phyloP scores from a whole-genome alignment of 2,113 vertebrate species.

The Geothlypis trichas region DNA sequence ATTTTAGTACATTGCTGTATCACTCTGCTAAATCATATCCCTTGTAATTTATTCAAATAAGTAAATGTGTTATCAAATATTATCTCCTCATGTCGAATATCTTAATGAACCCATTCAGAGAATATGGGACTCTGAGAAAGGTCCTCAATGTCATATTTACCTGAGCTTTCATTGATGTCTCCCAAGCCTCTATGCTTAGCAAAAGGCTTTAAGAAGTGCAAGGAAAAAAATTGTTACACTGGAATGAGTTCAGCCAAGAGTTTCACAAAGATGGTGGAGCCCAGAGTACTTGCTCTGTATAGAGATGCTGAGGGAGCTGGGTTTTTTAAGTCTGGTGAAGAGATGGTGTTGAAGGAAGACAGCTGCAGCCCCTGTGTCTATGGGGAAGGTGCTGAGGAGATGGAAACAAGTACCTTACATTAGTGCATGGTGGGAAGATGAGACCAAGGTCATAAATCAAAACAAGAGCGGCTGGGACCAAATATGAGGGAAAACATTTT shows the following conservation, averaged over 20 bases:
- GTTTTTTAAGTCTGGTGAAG: background rate
- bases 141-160: background rate
- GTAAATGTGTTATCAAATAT: background rate
- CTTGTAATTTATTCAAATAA: background rate
- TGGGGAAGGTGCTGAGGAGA: background rate
- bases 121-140: background rate
- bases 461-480: background rate
- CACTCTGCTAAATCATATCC: background rate
- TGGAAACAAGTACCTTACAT: background rate
- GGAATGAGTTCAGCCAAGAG: rapidly evolving
- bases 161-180: background rate
- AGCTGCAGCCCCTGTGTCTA: background rate
- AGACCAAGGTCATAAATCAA: background rate
- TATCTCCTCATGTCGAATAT: background rate
- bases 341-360: background rate
- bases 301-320: background rate
- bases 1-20: background rate
- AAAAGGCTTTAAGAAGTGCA: background rate
- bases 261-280: background rate
- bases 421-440: background rate
- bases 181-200: background rate
- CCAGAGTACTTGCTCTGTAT: background rate
- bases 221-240: background rate
- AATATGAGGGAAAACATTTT: background rate
- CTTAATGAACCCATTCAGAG: background rate